Base-by-base conservation (phyloP, 1,140 invertebrate genomes). In the Papilio polytes region DNA sequence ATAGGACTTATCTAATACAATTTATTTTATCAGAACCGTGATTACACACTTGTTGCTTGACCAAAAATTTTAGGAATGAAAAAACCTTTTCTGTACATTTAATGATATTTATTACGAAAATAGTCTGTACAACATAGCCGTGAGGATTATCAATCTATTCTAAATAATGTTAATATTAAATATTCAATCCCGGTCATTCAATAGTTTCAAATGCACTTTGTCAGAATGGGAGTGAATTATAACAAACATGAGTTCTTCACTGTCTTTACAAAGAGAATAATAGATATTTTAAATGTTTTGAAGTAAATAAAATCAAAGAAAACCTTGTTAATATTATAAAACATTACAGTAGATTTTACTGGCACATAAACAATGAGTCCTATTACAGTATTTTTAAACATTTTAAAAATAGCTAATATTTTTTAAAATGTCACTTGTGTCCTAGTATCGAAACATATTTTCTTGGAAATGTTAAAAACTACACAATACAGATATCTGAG, bases 31-130 rank as follows among this genome's bases (percentile, higher is more conserved):
- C n/a, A n/a, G n/a, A n/a, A n/a, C n/a, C n/a, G n/a, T n/a, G n/a
- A n/a, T n/a, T n/a, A n/a, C n/a, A n/a, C n/a, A n/a, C n/a, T n/a
- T n/a, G n/a, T n/a, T n/a, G n/a, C n/a, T n/a, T n/a, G n/a, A n/a
- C n/a, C n/a, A n/a, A n/a, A n/a, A n/a, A n/a, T n/a, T n/a, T n/a
- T n/a, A n/a, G n/a, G n/a, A n/a, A 36, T 36, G 31, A 41, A 41
- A 41, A 70, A 36, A 53, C 73, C 46, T 53, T 4, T n/a, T 70
- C 31, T 41, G 53, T 15, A 20, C 26, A 78, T 78, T 20, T 56
- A 12, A 56, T 70, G 3, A 73, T 46, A 53, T 81, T 81, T 81
- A 81, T 81, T 81, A 78, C n/a, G 78, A 81, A 81, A 81, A 81
- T 81, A 81, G 10, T 74, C 73, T 74, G 73, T 74, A 81, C 74